These are phyloP conservation scores for Anoplius nigerrimus DNA, from an alignment of 2,888 invertebrate species.

Conservation along the genomic window DNA sequence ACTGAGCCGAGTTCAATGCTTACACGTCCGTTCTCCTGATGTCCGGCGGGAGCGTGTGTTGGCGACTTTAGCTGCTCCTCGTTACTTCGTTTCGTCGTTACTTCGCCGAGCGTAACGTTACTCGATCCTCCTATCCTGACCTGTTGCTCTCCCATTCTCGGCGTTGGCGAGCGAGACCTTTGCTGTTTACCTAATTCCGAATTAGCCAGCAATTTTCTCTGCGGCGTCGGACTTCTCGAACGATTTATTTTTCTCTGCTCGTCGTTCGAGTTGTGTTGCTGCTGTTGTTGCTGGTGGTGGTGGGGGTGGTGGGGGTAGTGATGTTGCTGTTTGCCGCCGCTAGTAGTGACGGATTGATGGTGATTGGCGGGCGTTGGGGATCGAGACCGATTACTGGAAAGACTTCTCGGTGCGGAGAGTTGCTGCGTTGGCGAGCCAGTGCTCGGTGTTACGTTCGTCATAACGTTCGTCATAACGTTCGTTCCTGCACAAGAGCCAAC, in stretches of 20 bases:
- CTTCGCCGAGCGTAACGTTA: constrained; percentile 39
- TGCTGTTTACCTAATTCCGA: constrained; percentile 57
- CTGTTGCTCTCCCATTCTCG: constrained; percentile 74
- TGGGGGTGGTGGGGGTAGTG: no score
- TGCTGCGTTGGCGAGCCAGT: no score
- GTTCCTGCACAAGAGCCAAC: constrained; percentile 73
- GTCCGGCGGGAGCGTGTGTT: constrained; percentile 53
- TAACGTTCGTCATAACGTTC: constrained; percentile 54
- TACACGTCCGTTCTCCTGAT: constrained; percentile 63
- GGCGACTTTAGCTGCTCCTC: constrained; percentile 61
- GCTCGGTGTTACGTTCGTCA: no score
- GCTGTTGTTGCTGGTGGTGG: constrained; percentile 11
- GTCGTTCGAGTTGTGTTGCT: constrained; percentile 26
- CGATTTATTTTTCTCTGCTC: constrained; percentile 66
- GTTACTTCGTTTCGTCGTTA: constrained; percentile 42
- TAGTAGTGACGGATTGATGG: constrained; percentile 44
- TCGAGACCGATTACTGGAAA: constrained; percentile 74
- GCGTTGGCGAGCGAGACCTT: constrained; percentile 73
- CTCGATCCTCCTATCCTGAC: constrained; percentile 62
- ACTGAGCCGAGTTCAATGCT: constrained; percentile 17
- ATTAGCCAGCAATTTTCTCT: constrained; percentile 75
- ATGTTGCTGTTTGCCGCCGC: background rate
- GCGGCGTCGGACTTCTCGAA: constrained; percentile 77
- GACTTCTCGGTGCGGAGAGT: constrained; percentile 72
- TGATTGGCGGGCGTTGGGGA: constrained; percentile 75